Percentiles rank a stretch among this genome's conserved stretches.
Evolutionary conservation across 2,888 invertebrate species (phyloP).

Genomic region (Tribolium freemani): DNA sequence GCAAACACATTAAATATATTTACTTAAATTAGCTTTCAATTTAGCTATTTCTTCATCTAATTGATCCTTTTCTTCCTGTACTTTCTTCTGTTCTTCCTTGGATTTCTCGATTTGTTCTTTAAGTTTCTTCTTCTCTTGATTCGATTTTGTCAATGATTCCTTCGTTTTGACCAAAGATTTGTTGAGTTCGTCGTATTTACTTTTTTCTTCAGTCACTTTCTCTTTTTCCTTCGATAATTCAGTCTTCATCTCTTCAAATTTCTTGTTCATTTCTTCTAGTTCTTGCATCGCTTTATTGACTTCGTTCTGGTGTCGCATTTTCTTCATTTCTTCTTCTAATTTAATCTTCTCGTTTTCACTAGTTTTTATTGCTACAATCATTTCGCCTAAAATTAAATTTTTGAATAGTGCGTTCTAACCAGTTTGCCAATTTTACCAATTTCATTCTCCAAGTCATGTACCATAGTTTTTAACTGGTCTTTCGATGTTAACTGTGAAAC

Average conservation of each 20-base stretch:
- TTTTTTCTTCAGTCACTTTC: conserved; percentile 70
- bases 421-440: conserved; percentile 71
- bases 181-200: conserved; percentile 71
- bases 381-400: conserved; percentile 68
- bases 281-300: conserved; percentile 61
- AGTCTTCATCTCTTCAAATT: conserved; percentile 69
- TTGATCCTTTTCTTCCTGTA: conserved; percentile 70
- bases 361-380: conserved; percentile 75
- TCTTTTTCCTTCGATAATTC: conserved; percentile 72
- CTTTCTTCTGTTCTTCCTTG: conserved; percentile 68
- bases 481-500: conserved; percentile 81
- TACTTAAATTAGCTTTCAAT: conserved; percentile 58
- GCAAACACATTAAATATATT: conserved; percentile 14
- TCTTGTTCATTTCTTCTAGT: conserved; percentile 71
- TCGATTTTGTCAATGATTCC: conserved; percentile 70
- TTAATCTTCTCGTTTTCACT: conserved; percentile 70
- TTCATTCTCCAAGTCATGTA: conserved; percentile 90
- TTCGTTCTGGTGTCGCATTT: conserved; percentile 55
- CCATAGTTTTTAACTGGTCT: conserved; percentile 84
- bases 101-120: conserved; percentile 70
- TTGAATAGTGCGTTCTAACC: neutral
- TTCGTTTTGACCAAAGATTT: conserved; percentile 67
- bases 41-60: conserved; percentile 69
- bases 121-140: conserved; percentile 73
- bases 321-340: conserved; percentile 67